Conservation (phyloP, 92 coral and sea anemone species). For the Umimayanthus chanpuru region DNA sequence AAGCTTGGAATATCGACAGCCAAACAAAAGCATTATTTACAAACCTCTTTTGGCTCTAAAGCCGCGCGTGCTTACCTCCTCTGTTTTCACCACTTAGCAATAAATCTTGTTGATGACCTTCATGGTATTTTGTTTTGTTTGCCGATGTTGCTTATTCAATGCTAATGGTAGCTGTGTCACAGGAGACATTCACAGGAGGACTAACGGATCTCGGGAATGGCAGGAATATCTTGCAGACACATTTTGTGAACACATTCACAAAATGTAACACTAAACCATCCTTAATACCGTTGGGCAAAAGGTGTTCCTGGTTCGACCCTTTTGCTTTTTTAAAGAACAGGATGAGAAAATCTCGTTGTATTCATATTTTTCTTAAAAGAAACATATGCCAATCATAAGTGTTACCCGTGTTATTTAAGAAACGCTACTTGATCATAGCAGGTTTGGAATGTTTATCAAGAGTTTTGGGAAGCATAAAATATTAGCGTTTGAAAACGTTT, state of each 20-base stretch:
- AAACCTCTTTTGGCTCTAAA: neutral
- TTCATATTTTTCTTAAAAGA: neutral
- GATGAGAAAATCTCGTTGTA: neutral
- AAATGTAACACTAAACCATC: neutral
- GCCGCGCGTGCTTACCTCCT: neutral
- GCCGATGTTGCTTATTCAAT: neutral
- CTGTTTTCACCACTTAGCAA: neutral
- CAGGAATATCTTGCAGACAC: neutral
- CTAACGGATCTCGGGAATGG: neutral
- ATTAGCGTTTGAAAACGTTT: neutral
- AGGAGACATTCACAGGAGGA: neutral
- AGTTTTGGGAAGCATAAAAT: too few relatives aligned
- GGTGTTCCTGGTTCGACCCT: neutral
- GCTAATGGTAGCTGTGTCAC: neutral
- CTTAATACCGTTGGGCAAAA: neutral
- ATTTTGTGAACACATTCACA: conserved; percentile 1
- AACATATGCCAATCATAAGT: neutral
- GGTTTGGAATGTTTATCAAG: neutral
- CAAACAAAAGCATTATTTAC: neutral
- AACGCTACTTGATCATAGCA: neutral
- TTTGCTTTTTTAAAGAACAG: neutral
- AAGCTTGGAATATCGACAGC: neutral
- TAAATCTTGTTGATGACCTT: neutral
- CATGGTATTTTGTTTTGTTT: neutral
- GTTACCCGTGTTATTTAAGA: neutral